Evolutionary conservation across 2,888 invertebrate species (phyloP).

Genomic region (Elysia crispata): DNA sequence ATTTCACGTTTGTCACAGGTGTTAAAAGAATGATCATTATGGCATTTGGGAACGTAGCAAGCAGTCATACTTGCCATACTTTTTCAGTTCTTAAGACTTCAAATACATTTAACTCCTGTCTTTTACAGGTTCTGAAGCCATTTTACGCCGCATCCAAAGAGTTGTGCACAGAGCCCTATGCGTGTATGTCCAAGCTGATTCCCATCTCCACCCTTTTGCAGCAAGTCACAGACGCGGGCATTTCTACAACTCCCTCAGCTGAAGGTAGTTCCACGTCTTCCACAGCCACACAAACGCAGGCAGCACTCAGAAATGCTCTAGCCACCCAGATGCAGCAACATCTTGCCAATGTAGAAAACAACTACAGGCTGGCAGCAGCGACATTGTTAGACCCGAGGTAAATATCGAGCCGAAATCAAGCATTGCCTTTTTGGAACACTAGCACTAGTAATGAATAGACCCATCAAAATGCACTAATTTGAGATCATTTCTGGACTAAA

Average conservation of each 20-base stretch:
- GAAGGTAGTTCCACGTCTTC: background rate
- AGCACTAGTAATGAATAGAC: too few species aligned
- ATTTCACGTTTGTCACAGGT: too few species aligned
- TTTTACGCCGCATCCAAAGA: constrained; percentile 46
- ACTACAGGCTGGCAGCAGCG: constrained; percentile 40
- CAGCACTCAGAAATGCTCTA: constrained; percentile 46
- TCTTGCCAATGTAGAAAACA: constrained; percentile 43
- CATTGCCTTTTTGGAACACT: too few species aligned
- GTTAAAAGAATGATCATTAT: too few species aligned
- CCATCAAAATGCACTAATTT: too few species aligned
- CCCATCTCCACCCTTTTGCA: constrained; percentile 45
- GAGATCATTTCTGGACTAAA: too few species aligned
- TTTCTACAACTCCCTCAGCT: too few species aligned
- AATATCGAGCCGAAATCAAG: too few species aligned
- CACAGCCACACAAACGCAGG: constrained; percentile 34
- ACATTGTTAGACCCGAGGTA: constrained; percentile 45
- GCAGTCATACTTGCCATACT: too few species aligned
- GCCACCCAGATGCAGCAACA: constrained; percentile 39
- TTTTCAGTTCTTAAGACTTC: too few species aligned
- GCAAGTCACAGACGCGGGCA: constrained; percentile 37
- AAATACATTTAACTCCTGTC: too few species aligned
- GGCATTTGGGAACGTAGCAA: too few species aligned
- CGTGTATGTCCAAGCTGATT: constrained; percentile 47
- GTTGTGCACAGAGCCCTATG: constrained; percentile 39
- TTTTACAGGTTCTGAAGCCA: constrained; percentile 21